A percentile compares a stretch with the other conserved stretches of the same genome.
Evolutionary conservation across 2,797 vertebrate species (phyloP).

Genomic region (Rhinogobio ventralis): DNA sequence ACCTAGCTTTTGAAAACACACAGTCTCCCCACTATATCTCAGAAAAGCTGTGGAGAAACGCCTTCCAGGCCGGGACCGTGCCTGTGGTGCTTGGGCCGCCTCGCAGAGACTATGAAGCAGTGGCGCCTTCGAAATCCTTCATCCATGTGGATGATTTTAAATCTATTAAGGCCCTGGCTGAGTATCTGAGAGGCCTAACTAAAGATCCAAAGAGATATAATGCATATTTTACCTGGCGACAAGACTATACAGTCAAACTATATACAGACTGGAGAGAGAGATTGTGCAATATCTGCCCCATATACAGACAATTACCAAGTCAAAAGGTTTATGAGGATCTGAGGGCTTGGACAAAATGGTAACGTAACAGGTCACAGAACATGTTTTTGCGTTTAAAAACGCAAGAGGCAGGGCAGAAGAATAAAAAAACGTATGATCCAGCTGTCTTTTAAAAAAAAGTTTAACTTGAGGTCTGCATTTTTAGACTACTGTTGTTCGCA

Average conservation of each 20-base stretch:
- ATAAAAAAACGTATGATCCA: too few species aligned
- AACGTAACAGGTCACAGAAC: neutral
- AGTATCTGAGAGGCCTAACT: conserved; percentile 75
- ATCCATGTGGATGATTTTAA: conserved; percentile 88
- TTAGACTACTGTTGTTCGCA: neutral
- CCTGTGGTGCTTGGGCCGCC: conserved; percentile 89
- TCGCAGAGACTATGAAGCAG: conserved; percentile 80
- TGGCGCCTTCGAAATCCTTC: conserved; percentile 83
- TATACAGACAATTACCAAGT: conserved; percentile 71
- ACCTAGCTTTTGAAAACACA: conserved; percentile 93
- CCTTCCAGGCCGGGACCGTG: conserved; percentile 80
- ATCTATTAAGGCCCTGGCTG: conserved; percentile 79
- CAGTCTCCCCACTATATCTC: conserved; percentile 90
- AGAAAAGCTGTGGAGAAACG: conserved; percentile 93
- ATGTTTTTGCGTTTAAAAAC: neutral
- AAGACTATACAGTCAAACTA: conserved; percentile 75
- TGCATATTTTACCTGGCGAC: conserved; percentile 83
- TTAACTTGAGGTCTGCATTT: neutral
- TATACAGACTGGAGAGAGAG: conserved; percentile 85
- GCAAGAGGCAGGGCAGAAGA: too few species aligned
- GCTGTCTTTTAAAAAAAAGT: too few species aligned
- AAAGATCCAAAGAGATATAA: conserved; percentile 75
- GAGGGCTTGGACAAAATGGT: conserved; percentile 72
- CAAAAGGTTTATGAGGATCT: conserved; percentile 78
- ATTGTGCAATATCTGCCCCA: conserved; percentile 84